Evolutionary conservation across 2,888 invertebrate genomes (phyloP), one percentile per base, ranked within the genome.

Genomic region (Cosmorhoe ocellata): DNA sequence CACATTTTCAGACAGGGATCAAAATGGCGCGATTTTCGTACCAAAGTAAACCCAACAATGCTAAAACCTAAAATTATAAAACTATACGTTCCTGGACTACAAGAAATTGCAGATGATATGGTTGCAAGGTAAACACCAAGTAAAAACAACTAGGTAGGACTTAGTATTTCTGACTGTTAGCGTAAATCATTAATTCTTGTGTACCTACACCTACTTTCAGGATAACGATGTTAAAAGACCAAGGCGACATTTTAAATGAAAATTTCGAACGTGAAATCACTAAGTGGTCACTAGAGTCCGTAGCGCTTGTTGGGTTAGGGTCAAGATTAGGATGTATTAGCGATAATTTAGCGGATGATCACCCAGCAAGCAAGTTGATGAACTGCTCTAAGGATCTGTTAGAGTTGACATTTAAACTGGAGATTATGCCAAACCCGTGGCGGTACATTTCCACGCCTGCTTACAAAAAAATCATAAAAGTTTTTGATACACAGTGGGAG

Each of bases 1-100:
- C 31, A 10, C 5, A 22, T 34, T 44, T 52, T 14, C 62, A 92
- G 92, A 1, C 92, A 93, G 76, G 94, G 93, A 0, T 86, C 91
- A 9, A 85, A 92, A 58, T 95, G 95, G 95, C 91, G 92, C 31
- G 86, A 92, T 43, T 90, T 94, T 58, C 88, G 95, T 11, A 91
- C 92, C 0, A 92, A 92, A 51, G 93, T 94, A 0, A 94, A 94
- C 74, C 93, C 93, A 41, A 90, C 93, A 27, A 81, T 95, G 74
- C 76, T 95, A 74, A 91, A 93, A 64, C 93, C 94, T 0, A 92
- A 92, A 58, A 75, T 91, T 51, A 83, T 91, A 0, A 91, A 90
- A 67, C 69, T 90, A 0, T 93, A 92, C 56, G 66, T 90, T 2
- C 79, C 86, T 1, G 83, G 78, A 7, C 77, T 93, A 45, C 84